A percentile compares a stretch with the other conserved stretches of the same genome.
Conservation (phyloP, 2,888 invertebrate species). For the Microplitis deprimator region DNA sequence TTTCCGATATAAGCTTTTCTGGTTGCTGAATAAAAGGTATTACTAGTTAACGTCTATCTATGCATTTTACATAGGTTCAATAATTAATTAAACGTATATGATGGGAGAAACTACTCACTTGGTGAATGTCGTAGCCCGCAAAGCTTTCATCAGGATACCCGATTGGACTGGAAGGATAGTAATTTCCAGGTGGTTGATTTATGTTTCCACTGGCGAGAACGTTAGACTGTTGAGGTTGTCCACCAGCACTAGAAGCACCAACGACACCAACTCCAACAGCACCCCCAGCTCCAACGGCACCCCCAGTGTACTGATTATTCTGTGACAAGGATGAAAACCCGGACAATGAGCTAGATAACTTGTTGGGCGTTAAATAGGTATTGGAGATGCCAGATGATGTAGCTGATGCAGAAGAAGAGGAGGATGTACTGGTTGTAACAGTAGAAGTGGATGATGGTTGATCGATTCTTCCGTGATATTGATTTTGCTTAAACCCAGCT, state of each 20-base stretch:
- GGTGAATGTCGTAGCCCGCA: constrained; percentile 27
- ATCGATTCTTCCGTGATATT: constrained; percentile 29
- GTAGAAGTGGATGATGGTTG: constrained; percentile 14
- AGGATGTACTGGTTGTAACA: not conserved
- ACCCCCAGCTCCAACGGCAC: too few relatives aligned
- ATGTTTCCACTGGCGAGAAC: constrained; percentile 5
- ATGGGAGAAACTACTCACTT: constrained; percentile 19
- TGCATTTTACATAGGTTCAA: not conserved
- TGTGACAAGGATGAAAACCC: constrained; percentile 26
- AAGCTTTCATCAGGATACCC: constrained; percentile 24
- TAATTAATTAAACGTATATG: not conserved
- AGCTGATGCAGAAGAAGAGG: constrained; percentile 15
- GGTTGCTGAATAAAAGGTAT: not conserved
- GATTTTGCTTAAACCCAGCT: constrained; percentile 54
- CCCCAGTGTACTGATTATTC: constrained; percentile 18
- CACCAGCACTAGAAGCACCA: not conserved
- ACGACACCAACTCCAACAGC: too few relatives aligned
- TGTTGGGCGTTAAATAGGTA: constrained; percentile 49
- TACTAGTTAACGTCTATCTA: not conserved
- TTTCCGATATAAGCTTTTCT: not conserved
- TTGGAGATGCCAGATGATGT: constrained; percentile 41
- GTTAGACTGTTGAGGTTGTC: not conserved
- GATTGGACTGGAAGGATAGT: constrained; percentile 26
- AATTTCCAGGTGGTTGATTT: constrained; percentile 31
- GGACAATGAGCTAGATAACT: constrained; percentile 34